Evolutionary conservation across 2,113 vertebrate genomes (phyloP).

Genomic region (Brevimyrus niger): DNA sequence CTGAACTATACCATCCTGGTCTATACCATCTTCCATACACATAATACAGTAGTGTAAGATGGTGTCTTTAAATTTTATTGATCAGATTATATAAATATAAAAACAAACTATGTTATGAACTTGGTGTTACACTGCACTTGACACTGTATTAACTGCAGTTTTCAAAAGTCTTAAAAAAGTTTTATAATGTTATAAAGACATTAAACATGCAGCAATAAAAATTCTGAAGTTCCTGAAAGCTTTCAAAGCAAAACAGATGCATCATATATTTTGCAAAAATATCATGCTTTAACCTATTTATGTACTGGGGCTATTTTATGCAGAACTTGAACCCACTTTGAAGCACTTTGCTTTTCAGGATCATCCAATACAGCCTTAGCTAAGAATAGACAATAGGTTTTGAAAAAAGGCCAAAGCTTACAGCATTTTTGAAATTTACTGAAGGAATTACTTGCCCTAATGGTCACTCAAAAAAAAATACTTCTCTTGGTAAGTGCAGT

Average conservation of each 20-base stretch:
- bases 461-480: background rate
- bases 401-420: background rate
- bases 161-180: background rate
- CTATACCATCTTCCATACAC: background rate
- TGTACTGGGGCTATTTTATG: background rate
- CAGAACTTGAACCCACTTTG: background rate
- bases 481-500: background rate
- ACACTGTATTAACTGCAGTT: background rate
- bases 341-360: background rate
- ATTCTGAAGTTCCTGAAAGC: background rate
- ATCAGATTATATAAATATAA: background rate
- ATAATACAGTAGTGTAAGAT: background rate
- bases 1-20: background rate
- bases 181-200: background rate
- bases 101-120: background rate
- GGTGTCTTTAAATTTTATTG: background rate
- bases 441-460: background rate
- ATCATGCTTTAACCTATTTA: background rate
- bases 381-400: background rate
- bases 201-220: background rate
- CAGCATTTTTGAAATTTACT: background rate
- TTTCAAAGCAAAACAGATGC: background rate
- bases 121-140: background rate
- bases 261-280: background rate
- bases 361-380: background rate